Evolutionary conservation across 2,888 invertebrate genomes (phyloP), one percentile per base, ranked within the genome.

Genomic region (Lasioglossum morio): DNA sequence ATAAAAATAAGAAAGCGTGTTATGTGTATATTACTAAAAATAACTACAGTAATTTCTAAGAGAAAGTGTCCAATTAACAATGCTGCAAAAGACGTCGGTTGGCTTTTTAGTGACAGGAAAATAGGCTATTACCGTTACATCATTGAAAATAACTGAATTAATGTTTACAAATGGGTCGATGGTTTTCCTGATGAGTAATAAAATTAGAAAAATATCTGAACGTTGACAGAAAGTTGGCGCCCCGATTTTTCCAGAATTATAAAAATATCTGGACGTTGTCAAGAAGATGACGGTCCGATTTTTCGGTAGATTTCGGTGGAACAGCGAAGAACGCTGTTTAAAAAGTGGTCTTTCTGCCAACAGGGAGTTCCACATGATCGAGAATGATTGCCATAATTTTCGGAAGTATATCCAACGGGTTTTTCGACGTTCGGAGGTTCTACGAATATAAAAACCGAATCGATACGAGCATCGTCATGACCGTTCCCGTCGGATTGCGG

Each of bases 391-490:
- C 12, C 4, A 30, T 63, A 16, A 16, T 63, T 30, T 63, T n/a
- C 2, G 30, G 5, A 12, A 30, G 16, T 0, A 5, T 16, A 14
- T 60, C 27, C 14, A n/a, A 16, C 14, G 27, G 60, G 14, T 60
- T 60, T 60, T 60, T 30, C 27, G 5, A 60, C 4, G 14, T 30
- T 1, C 27, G 16, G 0, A 2, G 27, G 27, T 75, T 14, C 76
- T 76, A 1, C 2, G 53, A 53, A 72, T 69, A n/a, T 72, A 63
- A 69, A 74, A 69, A 19, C 10, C 46, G 72, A 76, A 72, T 78
- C 66, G 66, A 84, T 84, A 66, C 40, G 77, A 80, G 43, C 76
- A 46, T 66, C 34, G 69, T 87, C 63, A 73, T 53, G 34, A 30
- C 37, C 72, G 57, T 63, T 37, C 73, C 23, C 34, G 69, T 69